Base-by-base conservation (phyloP, 37 sponge, comb jelly and placozoan species). In the Spongilla lacustris region DNA sequence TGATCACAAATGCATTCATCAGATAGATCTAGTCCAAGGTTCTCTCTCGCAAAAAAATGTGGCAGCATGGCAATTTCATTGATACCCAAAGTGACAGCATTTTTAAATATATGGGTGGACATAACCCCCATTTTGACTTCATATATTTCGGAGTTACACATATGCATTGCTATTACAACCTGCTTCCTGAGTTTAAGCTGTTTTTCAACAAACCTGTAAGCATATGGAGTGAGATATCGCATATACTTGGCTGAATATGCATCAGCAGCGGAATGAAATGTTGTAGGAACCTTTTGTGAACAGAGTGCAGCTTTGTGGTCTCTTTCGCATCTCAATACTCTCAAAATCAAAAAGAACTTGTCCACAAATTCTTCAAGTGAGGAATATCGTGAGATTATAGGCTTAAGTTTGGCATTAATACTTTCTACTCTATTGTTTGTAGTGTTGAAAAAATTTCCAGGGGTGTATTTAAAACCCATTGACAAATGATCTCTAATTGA, bases 31-130 rank as follows among this genome's bases (percentile, higher is more conserved):
- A 80, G 17, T 25, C 36, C 68, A 34, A 72, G 81, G 2, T 21
- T 71, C 28, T 22, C 30, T 22, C 88, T 37, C n/a, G 76, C 77
- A 31, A n/a, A 66, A 88, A 48, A 1, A 88, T 75, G 28, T 88
- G 88, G 2, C 82, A 49, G 33, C 88, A 88, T 2, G 88, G 88
- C 6, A 88, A 49, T 28, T 23, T 31, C 89, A 89, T 89, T 19
- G 80, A 84, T 32, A 58, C n/a, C 58, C 74, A 69, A 28, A 81
- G 4, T 24, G 22, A 48, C 89, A 89, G 0, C 70, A 33, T 0
- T 2, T 19, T 31, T 48, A 1, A 12, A 2, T n/a, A 79, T 84
- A 34, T 89, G 71, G 77, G 41, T 69, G 2, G 71, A 23, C 17
- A 4, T 13, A 6, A 89, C 46, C n/a, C n/a, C n/a, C n/a, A n/a